Evolutionary conservation across 2,888 invertebrate species (phyloP).

Genomic region (Tenthredo livida): DNA sequence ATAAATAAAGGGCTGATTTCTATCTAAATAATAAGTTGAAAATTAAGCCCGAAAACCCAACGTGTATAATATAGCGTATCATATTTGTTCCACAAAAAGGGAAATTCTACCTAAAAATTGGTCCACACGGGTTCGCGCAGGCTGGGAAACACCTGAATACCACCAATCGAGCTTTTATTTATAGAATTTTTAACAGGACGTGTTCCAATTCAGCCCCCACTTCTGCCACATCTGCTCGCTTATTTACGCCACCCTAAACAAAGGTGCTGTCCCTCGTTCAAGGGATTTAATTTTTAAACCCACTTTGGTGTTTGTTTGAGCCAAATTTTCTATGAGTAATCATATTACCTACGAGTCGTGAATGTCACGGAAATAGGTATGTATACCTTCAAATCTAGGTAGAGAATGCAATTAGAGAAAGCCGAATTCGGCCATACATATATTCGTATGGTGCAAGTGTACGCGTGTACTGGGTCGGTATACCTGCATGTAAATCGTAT

Average conservation of each 20-base stretch:
- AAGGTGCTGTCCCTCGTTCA: neutral
- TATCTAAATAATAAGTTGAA: neutral
- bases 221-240: constrained; percentile 12
- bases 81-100: neutral
- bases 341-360: neutral
- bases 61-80: neutral
- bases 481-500: neutral
- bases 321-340: neutral
- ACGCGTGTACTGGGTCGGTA: neutral
- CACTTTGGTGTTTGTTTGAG: neutral
- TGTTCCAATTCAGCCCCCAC: constrained; percentile 12
- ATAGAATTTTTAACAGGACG: constrained; percentile 30
- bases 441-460: neutral
- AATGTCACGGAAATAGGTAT: neutral
- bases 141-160: constrained; percentile 3
- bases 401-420: neutral
- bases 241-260: constrained; percentile 33
- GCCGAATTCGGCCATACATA: neutral
- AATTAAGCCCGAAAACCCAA: neutral
- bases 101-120: neutral
- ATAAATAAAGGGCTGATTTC: neutral
- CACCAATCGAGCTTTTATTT: constrained; percentile 42
- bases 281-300: constrained; percentile 21
- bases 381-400: neutral
- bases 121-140: neutral